Evolutionary conservation across 1,140 invertebrate genomes (phyloP).

Genomic region (Drosophila asahinai): DNA sequence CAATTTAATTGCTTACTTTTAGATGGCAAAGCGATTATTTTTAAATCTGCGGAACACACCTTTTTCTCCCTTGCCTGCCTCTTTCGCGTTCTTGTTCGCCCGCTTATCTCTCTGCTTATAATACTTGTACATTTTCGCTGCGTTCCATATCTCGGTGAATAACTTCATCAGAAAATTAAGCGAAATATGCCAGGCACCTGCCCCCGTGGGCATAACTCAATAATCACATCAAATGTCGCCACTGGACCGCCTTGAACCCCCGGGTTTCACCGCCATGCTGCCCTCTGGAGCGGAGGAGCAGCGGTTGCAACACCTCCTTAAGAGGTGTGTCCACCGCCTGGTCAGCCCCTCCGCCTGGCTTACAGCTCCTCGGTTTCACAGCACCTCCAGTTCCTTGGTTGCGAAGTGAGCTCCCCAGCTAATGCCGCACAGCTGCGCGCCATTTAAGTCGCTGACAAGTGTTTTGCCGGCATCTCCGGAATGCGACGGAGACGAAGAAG

Average conservation of each 20-base stretch:
- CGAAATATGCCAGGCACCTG: conserved; percentile 75
- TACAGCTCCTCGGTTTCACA: conserved; percentile 2
- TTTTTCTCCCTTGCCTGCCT: not conserved
- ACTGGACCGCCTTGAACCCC: conserved; percentile 29
- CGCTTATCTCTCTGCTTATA: conserved; percentile 43
- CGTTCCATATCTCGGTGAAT: conserved; percentile 56
- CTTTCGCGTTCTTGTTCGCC: conserved; percentile 5
- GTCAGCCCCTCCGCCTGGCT: conserved; percentile 21
- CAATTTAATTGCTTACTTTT: conserved; percentile 18
- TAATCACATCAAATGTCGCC: conserved; percentile 81
- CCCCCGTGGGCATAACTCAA: conserved; percentile 81
- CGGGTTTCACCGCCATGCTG: not conserved
- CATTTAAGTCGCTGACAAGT: conserved; percentile 82
- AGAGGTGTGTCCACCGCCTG: conserved; percentile 67
- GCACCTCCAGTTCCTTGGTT: conserved; percentile 23
- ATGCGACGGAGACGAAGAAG: conserved; percentile 54
- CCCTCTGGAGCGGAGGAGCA: conserved; percentile 25
- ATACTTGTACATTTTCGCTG: conserved; percentile 42
- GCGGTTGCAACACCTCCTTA: conserved; percentile 65
- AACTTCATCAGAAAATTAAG: conserved; percentile 80
- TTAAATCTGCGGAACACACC: conserved; percentile 26
- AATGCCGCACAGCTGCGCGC: conserved; percentile 79
- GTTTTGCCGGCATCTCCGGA: conserved; percentile 79
- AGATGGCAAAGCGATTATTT: conserved; percentile 12
- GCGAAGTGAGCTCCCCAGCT: conserved; percentile 33